phyloP scores from a whole-genome alignment of 2,797 vertebrate species.

The Synaphobranchus kaupii region DNA sequence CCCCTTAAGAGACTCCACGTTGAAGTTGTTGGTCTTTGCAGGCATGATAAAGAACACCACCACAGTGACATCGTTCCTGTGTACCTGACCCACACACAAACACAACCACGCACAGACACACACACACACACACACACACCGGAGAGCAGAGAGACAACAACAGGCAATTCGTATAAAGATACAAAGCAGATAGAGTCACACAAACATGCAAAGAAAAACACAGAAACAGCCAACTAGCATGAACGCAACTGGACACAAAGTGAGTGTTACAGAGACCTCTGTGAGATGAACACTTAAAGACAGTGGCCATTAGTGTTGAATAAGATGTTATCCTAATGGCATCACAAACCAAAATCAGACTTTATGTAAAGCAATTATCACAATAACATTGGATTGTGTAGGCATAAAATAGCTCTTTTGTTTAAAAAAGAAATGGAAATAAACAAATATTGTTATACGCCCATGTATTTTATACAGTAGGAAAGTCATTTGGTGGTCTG shows the following conservation, averaged over 20 bases:
- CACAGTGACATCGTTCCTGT: conserved; percentile 86
- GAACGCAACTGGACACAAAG: neutral
- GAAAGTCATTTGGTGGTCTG: neutral
- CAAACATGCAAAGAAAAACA: neutral
- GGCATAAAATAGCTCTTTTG: neutral
- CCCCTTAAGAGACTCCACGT: conserved; percentile 93
- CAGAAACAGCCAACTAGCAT: neutral
- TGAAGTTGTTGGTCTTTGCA: conserved; percentile 95
- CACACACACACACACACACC: neutral
- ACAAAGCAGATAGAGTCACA: neutral
- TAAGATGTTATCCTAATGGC: neutral
- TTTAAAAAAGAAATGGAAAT: neutral
- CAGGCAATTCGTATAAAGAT: neutral
- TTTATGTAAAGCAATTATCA: no score
- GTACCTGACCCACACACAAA: conserved; percentile 72
- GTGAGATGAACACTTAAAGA: neutral
- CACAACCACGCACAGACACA: neutral
- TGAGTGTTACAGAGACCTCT: neutral
- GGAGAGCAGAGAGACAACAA: neutral
- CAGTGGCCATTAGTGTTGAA: neutral
- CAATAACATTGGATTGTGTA: no score
- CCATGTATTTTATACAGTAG: neutral
- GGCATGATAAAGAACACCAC: conserved; percentile 98
- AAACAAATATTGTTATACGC: neutral
- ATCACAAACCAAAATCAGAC: no score